These are phyloP conservation scores for Crocidura indochinensis DNA, from an alignment of 2,797 vertebrate genomes.

Conservation along the genomic window DNA sequence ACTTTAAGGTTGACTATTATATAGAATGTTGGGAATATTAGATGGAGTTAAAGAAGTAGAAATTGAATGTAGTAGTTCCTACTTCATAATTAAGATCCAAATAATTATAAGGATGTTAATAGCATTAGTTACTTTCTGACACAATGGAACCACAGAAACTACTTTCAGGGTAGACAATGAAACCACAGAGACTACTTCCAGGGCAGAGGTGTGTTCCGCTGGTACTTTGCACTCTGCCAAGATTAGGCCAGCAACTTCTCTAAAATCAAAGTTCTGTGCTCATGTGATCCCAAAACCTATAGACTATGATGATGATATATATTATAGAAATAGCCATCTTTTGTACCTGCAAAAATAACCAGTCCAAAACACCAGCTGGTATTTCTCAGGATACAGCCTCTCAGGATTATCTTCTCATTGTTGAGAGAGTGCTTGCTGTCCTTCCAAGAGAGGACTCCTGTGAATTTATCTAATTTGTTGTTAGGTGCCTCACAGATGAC, in stretches of 20 bases:
- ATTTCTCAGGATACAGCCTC: constrained; percentile 94
- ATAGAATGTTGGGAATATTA: neutral
- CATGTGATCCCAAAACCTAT: neutral
- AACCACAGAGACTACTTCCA: neutral
- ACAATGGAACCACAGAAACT: neutral
- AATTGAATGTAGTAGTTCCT: constrained; percentile 4
- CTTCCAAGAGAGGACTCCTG: constrained; percentile 92
- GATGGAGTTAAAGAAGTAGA: neutral
- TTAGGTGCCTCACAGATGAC: constrained; percentile 94
- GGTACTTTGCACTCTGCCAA: neutral
- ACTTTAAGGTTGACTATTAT: constrained; percentile 19
- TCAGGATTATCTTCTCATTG: constrained; percentile 93
- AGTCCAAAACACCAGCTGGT: constrained; percentile 95
- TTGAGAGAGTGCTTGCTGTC: constrained; percentile 91
- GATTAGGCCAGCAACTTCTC: neutral
- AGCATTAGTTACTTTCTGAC: neutral
- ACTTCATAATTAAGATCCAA: neutral
- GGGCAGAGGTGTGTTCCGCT: neutral
- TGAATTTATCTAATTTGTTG: constrained; percentile 94
- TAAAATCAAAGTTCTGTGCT: neutral
- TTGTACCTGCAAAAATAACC: constrained; percentile 93
- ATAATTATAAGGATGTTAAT: constrained; percentile 1
- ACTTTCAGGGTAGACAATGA: neutral
- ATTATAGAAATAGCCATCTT: neutral
- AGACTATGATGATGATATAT: neutral